Percentiles rank a stretch among this genome's conserved stretches.
Evolutionary conservation across 2,113 vertebrate species (phyloP).

Genomic region (Abramis brama): DNA sequence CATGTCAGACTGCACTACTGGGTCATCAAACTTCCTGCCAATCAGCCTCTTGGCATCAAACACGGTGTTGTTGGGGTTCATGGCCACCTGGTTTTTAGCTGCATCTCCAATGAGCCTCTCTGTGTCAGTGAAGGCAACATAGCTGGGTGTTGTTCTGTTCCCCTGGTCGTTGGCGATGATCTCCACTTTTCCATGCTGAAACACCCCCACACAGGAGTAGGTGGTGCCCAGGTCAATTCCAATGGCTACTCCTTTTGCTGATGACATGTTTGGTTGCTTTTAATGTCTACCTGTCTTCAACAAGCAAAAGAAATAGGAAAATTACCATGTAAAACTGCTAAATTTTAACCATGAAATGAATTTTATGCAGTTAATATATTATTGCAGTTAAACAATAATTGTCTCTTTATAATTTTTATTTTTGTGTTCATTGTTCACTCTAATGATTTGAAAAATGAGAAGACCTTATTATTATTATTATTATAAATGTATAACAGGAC

Average conservation of each 20-base stretch:
- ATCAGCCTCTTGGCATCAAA: slow-evolving; percentile 87
- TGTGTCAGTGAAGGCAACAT: slow-evolving; percentile 88
- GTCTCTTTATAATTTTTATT: background rate
- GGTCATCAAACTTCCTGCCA: slow-evolving; percentile 74
- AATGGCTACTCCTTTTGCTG: slow-evolving; percentile 54
- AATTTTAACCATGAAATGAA: background rate
- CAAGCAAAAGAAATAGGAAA: background rate
- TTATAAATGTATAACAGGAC: background rate
- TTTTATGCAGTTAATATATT: background rate
- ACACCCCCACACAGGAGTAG: slow-evolving; percentile 80
- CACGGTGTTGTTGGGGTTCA: slow-evolving; percentile 86
- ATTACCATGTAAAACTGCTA: background rate
- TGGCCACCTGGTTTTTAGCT: slow-evolving; percentile 87
- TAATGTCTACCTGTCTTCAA: background rate
- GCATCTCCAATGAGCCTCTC: slow-evolving; percentile 86
- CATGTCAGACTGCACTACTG: slow-evolving; percentile 70
- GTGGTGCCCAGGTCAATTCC: slow-evolving; percentile 57
- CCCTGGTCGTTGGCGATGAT: slow-evolving; percentile 90
- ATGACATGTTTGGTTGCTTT: slow-evolving; percentile 37
- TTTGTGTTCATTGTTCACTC: background rate
- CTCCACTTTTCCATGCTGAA: slow-evolving; percentile 88
- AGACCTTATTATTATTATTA: background rate
- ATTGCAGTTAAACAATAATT: background rate
- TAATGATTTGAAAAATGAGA: background rate
- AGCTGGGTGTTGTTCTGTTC: slow-evolving; percentile 86